Evolutionary conservation across 2,888 invertebrate species (phyloP).

Genomic region (Drosophila dives): DNA sequence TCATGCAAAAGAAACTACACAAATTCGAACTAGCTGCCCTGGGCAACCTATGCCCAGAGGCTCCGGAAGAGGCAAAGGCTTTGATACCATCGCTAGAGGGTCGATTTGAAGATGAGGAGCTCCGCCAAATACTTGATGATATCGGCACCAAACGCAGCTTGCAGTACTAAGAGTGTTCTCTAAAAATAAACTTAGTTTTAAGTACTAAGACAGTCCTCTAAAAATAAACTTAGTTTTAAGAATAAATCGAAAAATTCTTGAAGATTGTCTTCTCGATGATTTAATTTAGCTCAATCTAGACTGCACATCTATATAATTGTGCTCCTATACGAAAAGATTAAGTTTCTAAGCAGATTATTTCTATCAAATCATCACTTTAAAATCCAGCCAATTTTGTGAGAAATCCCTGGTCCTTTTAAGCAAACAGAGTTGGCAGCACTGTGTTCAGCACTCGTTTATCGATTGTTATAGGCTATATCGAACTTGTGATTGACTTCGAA

Average conservation of each 20-base stretch:
- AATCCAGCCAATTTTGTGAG: neutral
- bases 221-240: slow-evolving; percentile 13
- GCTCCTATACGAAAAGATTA: neutral
- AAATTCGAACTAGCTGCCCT: slow-evolving; percentile 99
- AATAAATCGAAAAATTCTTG: neutral
- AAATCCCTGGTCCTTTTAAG: too few species aligned
- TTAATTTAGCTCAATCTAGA: neutral
- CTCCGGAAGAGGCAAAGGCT: slow-evolving; percentile 98
- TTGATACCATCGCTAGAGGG: slow-evolving; percentile 98
- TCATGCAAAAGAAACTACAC: slow-evolving; percentile 97
- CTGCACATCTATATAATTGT: neutral
- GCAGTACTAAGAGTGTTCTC: slow-evolving; percentile 89
- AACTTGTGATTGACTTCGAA: neutral
- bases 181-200: slow-evolving; percentile 13
- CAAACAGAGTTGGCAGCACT: neutral
- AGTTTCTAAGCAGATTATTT: neutral
- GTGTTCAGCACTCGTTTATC: neutral
- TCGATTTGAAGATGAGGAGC: slow-evolving; percentile 98
- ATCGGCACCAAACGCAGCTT: slow-evolving; percentile 99
- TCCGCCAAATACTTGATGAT: slow-evolving; percentile 98
- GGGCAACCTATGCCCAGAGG: slow-evolving; percentile 99
- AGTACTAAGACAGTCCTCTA: neutral
- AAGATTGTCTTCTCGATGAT: neutral
- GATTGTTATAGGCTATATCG: slow-evolving; percentile 3
- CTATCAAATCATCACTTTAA: neutral